phyloP scores from a whole-genome alignment of 2,888 invertebrate genomes.

The Brachyptera risi region DNA sequence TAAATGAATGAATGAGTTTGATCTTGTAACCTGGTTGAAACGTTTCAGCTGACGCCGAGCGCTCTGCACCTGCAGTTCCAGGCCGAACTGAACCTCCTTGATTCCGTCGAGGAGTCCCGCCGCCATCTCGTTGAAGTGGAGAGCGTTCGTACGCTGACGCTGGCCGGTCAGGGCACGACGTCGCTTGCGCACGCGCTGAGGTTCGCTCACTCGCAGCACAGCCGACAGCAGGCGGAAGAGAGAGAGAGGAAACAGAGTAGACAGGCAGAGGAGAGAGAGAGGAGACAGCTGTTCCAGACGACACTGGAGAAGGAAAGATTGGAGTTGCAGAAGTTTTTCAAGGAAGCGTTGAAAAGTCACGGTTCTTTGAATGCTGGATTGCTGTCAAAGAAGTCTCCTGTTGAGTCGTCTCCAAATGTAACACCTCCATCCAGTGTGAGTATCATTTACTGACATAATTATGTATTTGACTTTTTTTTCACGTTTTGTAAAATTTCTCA shows the following conservation, averaged over 20 bases:
- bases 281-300: background rate
- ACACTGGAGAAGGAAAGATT: background rate
- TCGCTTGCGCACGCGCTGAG: conserved; percentile 11
- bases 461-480: too few relatives aligned
- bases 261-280: background rate
- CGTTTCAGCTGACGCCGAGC: conserved; percentile 44
- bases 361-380: background rate
- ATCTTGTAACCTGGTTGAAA: too few relatives aligned
- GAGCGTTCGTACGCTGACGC: background rate
- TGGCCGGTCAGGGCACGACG: background rate
- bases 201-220: too few relatives aligned
- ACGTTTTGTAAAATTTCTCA: too few relatives aligned
- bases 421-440: too few relatives aligned
- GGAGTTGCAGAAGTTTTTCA: conserved; percentile 9
- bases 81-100: conserved; percentile 56
- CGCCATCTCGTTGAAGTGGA: conserved; percentile 55
- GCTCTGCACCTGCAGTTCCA: conserved; percentile 57
- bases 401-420: background rate
- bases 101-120: conserved; percentile 57
- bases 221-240: background rate
- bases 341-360: conserved; percentile 9
- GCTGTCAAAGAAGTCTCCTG: background rate
- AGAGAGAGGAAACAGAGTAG: background rate
- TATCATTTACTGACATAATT: too few relatives aligned
- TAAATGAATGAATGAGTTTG: too few relatives aligned